Percentiles rank a stretch among this genome's conserved stretches.
Conservation (phyloP, 2,888 invertebrate species). For the Adineta ricciae region DNA sequence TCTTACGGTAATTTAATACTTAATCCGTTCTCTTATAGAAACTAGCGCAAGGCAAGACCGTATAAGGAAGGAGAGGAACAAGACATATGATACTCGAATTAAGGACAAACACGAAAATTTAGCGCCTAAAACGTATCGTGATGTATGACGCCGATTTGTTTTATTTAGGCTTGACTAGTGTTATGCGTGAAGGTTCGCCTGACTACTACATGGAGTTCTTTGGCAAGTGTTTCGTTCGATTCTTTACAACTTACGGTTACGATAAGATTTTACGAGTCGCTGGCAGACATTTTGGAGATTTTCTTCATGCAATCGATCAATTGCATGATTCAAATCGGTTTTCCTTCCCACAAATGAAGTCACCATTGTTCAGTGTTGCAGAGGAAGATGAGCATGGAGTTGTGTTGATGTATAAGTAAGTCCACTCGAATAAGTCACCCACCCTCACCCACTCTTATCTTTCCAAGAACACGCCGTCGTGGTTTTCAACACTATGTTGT, state of each 20-base stretch:
- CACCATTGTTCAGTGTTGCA: slow-evolving; percentile 81
- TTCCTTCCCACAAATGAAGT: slow-evolving; percentile 77
- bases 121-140: too few relatives aligned
- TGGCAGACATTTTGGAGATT: slow-evolving; percentile 77
- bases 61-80: too few relatives aligned
- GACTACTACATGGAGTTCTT: slow-evolving; percentile 32
- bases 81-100: too few relatives aligned
- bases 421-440: not conserved
- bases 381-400: slow-evolving; percentile 72
- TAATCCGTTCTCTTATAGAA: too few relatives aligned
- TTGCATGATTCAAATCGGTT: slow-evolving; percentile 81
- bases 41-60: too few relatives aligned
- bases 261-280: slow-evolving; percentile 75
- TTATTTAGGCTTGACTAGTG: not conserved
- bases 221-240: slow-evolving; percentile 57
- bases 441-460: slow-evolving; percentile 40
- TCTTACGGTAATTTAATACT: too few relatives aligned
- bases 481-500: slow-evolving; percentile 53
- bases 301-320: slow-evolving; percentile 78
- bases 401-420: slow-evolving; percentile 53
- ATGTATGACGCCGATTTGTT: too few relatives aligned
- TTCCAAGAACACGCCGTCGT: slow-evolving; percentile 70
- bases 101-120: too few relatives aligned
- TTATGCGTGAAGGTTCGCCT: slow-evolving; percentile 24
- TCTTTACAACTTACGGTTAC: slow-evolving; percentile 79